phyloP scores from a whole-genome alignment of 2,888 invertebrate genomes.

The Agapostemon virescens region DNA sequence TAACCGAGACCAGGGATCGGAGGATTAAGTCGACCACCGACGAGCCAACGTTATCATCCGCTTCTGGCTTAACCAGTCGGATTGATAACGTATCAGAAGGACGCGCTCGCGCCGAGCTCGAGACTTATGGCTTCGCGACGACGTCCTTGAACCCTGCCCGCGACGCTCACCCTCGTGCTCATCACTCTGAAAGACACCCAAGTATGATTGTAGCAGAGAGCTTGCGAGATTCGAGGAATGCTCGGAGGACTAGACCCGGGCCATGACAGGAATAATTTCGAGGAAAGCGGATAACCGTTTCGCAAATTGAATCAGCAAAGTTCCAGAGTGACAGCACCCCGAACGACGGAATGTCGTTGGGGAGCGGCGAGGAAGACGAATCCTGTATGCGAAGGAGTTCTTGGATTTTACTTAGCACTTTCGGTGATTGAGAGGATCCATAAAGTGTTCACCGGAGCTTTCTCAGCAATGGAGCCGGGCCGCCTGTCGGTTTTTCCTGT shows the following conservation, averaged over 20 bases:
- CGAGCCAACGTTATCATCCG: slow-evolving; percentile 59
- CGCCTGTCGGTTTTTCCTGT: background rate
- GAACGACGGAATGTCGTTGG: background rate
- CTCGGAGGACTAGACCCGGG: background rate
- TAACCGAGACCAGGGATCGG: slow-evolving; percentile 64
- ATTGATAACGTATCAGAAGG: slow-evolving; percentile 65
- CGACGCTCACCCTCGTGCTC: slow-evolving; percentile 34
- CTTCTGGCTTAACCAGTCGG: slow-evolving; percentile 65
- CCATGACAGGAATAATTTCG: slow-evolving; percentile 1
- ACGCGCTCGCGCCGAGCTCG: slow-evolving; percentile 51
- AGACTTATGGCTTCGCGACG: slow-evolving; percentile 62
- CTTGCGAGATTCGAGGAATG: background rate
- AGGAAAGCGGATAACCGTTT: slow-evolving; percentile 15
- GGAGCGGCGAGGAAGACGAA: background rate
- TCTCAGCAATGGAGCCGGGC: background rate
- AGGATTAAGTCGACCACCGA: slow-evolving; percentile 62
- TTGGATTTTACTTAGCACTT: slow-evolving; percentile 5
- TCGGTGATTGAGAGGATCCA: background rate
- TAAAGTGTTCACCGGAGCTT: background rate
- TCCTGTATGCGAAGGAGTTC: background rate
- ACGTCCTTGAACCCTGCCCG: slow-evolving; percentile 8
- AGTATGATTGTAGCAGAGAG: background rate
- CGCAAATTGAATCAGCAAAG: slow-evolving; percentile 13
- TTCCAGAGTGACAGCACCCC: slow-evolving; percentile 1
- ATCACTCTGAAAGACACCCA: background rate